A percentile compares a stretch with the other conserved stretches of the same genome.
Evolutionary conservation across 2,797 vertebrate species (phyloP).

Genomic region (Fistularia commersonii): DNA sequence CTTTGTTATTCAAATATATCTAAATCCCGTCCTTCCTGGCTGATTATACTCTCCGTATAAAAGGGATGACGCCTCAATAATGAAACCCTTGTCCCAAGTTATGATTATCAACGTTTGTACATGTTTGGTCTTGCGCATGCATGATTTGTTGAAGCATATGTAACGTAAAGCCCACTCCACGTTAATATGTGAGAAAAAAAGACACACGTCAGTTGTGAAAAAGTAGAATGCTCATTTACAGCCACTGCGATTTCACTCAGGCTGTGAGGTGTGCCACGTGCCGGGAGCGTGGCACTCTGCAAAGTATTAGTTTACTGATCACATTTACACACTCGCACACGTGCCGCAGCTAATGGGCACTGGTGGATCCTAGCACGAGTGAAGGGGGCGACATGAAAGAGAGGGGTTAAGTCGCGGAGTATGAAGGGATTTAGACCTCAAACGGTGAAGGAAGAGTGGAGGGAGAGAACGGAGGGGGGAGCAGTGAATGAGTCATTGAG

Average conservation of each 20-base stretch:
- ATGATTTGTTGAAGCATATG: not conserved
- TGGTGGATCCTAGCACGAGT: conserved; percentile 61
- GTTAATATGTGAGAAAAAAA: not conserved
- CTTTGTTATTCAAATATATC: no score
- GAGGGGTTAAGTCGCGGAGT: conserved; percentile 77
- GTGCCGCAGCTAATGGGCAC: conserved; percentile 59
- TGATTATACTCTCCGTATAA: no score
- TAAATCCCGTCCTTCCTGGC: no score
- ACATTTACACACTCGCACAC: conserved; percentile 33
- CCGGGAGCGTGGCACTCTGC: conserved; percentile 61
- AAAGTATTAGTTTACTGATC: conserved; percentile 64
- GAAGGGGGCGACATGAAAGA: conserved; percentile 72
- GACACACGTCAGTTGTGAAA: conserved; percentile 1
- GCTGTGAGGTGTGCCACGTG: conserved; percentile 61
- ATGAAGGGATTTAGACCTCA: conserved; percentile 77
- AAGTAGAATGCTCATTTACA: conserved; percentile 62
- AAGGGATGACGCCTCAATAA: no score
- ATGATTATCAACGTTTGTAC: no score
- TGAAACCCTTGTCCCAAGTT: no score
- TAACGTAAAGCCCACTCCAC: conserved; percentile 1
- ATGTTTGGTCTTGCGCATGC: no score
- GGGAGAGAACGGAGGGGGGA: conserved; percentile 7
- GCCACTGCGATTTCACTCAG: conserved; percentile 45
- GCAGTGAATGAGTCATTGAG: conserved; percentile 50
- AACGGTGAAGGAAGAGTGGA: conserved; percentile 48